A percentile compares a stretch with the other conserved stretches of the same genome.
phyloP scores from a whole-genome alignment of 2,797 vertebrate genomes.

The Chiroxiphia lanceolata region DNA sequence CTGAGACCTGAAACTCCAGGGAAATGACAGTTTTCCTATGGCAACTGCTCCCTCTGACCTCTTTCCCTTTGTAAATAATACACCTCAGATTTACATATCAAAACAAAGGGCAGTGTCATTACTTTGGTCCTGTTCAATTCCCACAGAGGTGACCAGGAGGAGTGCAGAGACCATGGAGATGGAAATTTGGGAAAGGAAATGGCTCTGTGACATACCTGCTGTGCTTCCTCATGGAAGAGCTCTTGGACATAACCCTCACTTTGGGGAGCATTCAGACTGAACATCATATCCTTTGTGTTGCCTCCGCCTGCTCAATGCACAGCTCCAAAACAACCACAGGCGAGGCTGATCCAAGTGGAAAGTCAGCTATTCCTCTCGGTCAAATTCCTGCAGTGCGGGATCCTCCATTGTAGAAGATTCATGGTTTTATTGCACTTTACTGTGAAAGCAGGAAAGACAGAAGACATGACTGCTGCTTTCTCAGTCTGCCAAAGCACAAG shows the following conservation, averaged over 20 bases:
- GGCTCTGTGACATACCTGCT: slow-evolving; percentile 81
- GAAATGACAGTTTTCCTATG: background rate
- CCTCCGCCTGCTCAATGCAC: rapidly evolving
- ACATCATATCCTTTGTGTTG: background rate
- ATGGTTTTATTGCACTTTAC: slow-evolving; percentile 28
- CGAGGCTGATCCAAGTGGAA: rapidly evolving
- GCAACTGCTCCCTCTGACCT: background rate
- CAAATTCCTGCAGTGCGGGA: background rate
- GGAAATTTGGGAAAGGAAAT: background rate
- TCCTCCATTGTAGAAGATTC: background rate
- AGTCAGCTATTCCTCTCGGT: background rate
- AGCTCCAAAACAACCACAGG: background rate
- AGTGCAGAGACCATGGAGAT: background rate
- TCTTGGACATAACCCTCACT: slow-evolving; percentile 79
- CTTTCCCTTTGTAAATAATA: background rate
- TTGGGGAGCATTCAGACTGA: background rate
- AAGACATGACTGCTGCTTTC: background rate
- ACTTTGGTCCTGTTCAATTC: background rate
- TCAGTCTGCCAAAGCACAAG: background rate
- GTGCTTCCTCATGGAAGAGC: slow-evolving; percentile 93
- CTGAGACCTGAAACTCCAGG: background rate
- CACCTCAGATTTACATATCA: background rate
- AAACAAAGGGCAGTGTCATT: background rate
- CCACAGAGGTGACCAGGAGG: background rate
- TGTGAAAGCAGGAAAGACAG: background rate